Conservation (phyloP, 2,797 vertebrate genomes). For the Leptoclinus maculatus region DNA sequence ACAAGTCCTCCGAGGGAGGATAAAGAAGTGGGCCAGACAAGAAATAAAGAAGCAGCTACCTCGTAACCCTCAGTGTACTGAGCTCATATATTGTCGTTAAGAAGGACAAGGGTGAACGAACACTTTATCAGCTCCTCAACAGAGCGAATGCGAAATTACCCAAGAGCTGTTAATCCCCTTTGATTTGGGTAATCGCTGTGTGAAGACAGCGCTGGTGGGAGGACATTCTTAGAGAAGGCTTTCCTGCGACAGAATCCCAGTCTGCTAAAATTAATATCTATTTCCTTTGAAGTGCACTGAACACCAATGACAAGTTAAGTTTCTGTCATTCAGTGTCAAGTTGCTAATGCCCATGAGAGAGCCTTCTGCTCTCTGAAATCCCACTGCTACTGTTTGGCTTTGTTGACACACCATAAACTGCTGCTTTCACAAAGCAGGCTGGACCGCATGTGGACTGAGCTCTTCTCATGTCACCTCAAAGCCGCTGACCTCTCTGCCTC, state of each 20-base stretch:
- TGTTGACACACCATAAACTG: constrained; percentile 51
- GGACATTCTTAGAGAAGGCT: constrained; percentile 28
- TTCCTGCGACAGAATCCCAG: constrained; percentile 12
- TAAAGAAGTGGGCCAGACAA: constrained; percentile 58
- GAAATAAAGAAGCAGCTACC: constrained; percentile 57
- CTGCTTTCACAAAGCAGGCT: constrained; percentile 30
- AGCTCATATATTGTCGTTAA: constrained; percentile 50
- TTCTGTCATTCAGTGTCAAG: constrained; percentile 25
- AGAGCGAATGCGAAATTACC: constrained; percentile 47
- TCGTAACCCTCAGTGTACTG: constrained; percentile 32
- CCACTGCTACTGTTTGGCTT: constrained; percentile 18
- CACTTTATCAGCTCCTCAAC: constrained; percentile 65
- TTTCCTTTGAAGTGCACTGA: constrained; percentile 26
- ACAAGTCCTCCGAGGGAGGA: constrained; percentile 59
- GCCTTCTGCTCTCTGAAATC: constrained; percentile 21
- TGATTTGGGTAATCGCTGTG: constrained; percentile 63
- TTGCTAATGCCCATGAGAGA: not conserved
- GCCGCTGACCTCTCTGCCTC: constrained; percentile 51
- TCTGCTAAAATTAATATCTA: constrained; percentile 22
- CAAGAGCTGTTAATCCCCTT: constrained; percentile 60
- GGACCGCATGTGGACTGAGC: constrained; percentile 61
- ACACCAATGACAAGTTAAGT: constrained; percentile 16
- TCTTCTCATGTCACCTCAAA: constrained; percentile 53
- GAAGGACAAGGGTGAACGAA: constrained; percentile 53
- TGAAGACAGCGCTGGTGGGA: constrained; percentile 40